phyloP scores from a whole-genome alignment of 2,113 vertebrate species.

The Gadus macrocephalus region DNA sequence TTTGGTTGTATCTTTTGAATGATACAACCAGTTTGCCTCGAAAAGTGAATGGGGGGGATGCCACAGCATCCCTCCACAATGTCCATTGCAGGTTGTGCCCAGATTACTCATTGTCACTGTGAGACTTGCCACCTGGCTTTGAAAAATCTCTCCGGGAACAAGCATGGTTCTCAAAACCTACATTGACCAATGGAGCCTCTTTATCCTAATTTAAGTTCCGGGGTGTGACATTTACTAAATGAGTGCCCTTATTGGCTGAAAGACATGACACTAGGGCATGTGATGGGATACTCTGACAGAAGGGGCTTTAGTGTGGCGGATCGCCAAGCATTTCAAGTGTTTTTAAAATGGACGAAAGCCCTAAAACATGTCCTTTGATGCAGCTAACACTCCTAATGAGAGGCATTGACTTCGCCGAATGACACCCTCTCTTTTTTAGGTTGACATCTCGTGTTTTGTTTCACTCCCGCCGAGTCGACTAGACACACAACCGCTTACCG shows the following conservation, averaged over 20 bases:
- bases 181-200: conserved; percentile 11
- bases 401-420: conserved; percentile 41
- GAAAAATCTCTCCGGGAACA: conserved; percentile 19
- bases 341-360: conserved; percentile 30
- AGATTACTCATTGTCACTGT: conserved; percentile 17
- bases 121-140: conserved; percentile 22
- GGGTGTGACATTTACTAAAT: background rate
- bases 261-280: conserved; percentile 26
- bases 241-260: conserved; percentile 10
- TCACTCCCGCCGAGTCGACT: conserved; percentile 26
- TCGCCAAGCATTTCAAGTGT: conserved; percentile 33
- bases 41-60: too few relatives aligned
- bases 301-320: background rate
- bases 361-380: conserved; percentile 14
- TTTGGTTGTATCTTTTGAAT: too few relatives aligned
- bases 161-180: conserved; percentile 27
- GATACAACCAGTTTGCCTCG: too few relatives aligned
- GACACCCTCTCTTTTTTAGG: conserved; percentile 40
- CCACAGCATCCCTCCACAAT: background rate
- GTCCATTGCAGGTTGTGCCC: conserved; percentile 33
- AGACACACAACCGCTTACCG: background rate
- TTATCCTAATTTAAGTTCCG: background rate
- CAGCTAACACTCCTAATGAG: conserved; percentile 37
- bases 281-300: conserved; percentile 15
- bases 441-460: conserved; percentile 48